Conservation (phyloP, 2,888 invertebrate species). For the Mesodorylaimus sp. region DNA sequence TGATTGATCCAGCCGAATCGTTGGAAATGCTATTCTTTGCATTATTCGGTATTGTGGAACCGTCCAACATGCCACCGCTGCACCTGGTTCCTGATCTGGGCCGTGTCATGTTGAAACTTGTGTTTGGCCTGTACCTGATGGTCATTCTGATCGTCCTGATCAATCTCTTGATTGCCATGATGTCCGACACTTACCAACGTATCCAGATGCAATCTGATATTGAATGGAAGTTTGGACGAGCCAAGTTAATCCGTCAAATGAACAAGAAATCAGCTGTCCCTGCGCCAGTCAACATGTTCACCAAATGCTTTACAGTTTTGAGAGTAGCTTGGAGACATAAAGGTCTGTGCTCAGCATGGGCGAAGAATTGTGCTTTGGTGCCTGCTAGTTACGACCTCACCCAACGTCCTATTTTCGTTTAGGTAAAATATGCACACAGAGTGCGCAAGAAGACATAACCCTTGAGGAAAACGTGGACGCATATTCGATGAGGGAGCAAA, state of each 20-base stretch:
- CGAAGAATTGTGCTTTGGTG: not conserved
- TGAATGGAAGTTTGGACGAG: conserved; percentile 98
- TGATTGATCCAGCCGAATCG: conserved; percentile 44
- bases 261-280: conserved; percentile 90
- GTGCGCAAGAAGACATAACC: conserved; percentile 26
- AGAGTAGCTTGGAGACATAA: conserved; percentile 26
- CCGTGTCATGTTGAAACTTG: conserved; percentile 35
- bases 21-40: conserved; percentile 96
- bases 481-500: conserved; percentile 26
- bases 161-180: conserved; percentile 98
- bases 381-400: not conserved
- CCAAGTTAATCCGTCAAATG: conserved; percentile 94
- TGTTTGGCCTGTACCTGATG: conserved; percentile 92
- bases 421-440: conserved; percentile 27
- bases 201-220: conserved; percentile 99
- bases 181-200: conserved; percentile 98
- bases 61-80: conserved; percentile 39
- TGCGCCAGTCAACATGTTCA: conserved; percentile 86
- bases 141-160: conserved; percentile 92
- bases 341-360: conserved; percentile 16
- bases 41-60: conserved; percentile 74
- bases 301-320: conserved; percentile 39
- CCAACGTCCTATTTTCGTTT: conserved; percentile 12
- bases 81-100: conserved; percentile 32
- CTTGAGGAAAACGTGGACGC: conserved; percentile 30